Evolutionary conservation across 2,113 vertebrate species (phyloP), one percentile per base, ranked within the genome.

Genomic region (Platycercus adscitus): DNA sequence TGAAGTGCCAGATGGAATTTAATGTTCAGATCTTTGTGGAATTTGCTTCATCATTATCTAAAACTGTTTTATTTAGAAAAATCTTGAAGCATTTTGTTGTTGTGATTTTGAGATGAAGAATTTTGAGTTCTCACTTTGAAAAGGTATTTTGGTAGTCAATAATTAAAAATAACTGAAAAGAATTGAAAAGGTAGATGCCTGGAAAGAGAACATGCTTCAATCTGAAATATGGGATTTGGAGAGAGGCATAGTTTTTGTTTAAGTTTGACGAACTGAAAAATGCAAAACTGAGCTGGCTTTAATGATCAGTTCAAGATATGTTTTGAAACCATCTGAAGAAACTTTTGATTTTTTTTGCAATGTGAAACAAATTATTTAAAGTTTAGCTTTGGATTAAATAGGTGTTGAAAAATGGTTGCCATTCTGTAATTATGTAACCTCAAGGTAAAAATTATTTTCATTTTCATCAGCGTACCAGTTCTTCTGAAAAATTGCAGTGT

Each of bases 1-100:
- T 68, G 56, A 91, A 88, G 56, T 81, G 79, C 73, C 79, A 79
- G 78, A 76, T 76, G 56, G 72, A 95, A 85, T 52, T 93, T 86
- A 49, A 63, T 49, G 21, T 64, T 41, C 50, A 53, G 31, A 65
- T 53, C 39, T 71, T 44, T 26, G 50, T 71, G 46, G 46, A 70
- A 77, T 80, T 70, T 43, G 8, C 39, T 70, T 70, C 23, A 18
- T 41, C 13, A 1, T 60, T 31, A 65, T 28, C 58, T 49, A 35
- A 66, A 77, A 33, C 17, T 28, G 7, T 28, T 44, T 46, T 55
- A 35, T 72, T 81, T 13, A 35, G 41, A 66, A 89, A 66, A 66
- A 71, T 53, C 26, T 44, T 41, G 43, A n/a, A 53, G 12, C 2
- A 15, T 49, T 89, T 71, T 81, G 14, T 21, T 81, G 17, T 61